These are phyloP conservation scores for Trachelus troglodyta DNA, from an alignment of 2,888 invertebrate genomes.

Conservation along the genomic window DNA sequence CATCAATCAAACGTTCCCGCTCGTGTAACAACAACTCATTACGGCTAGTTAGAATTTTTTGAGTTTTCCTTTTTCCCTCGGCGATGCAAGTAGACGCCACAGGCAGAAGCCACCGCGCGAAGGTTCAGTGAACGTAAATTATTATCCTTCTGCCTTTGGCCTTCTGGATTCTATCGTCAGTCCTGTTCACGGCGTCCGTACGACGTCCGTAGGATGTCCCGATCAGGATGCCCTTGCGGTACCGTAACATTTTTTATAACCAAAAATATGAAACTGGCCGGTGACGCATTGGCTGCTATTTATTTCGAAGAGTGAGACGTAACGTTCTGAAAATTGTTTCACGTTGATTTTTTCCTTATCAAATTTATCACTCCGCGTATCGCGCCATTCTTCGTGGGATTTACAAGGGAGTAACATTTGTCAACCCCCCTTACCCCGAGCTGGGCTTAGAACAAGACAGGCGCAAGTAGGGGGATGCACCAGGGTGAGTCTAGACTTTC, in stretches of 20 bases:
- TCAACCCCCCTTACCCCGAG: not conserved
- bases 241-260: not conserved
- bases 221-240: not conserved
- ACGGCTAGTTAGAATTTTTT: conserved; percentile 11
- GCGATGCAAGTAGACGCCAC: not conserved
- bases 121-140: not conserved
- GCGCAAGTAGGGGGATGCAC: not conserved
- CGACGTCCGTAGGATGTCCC: not conserved
- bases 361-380: not conserved
- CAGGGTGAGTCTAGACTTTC: not conserved
- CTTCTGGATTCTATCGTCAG: not conserved
- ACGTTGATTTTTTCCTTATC: not conserved
- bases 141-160: not conserved
- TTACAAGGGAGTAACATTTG: not conserved
- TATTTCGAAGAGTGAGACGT: not conserved
- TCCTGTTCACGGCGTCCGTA: not conserved
- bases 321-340: not conserved
- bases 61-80: conserved; percentile 10
- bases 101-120: not conserved
- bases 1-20: conserved; percentile 20
- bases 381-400: not conserved
- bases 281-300: not conserved
- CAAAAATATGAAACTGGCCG: not conserved
- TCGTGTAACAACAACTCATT: conserved; percentile 21
- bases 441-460: not conserved